These are phyloP conservation scores for Coelopa frigida DNA, from an alignment of 1,140 invertebrate genomes.

Conservation along the genomic window DNA sequence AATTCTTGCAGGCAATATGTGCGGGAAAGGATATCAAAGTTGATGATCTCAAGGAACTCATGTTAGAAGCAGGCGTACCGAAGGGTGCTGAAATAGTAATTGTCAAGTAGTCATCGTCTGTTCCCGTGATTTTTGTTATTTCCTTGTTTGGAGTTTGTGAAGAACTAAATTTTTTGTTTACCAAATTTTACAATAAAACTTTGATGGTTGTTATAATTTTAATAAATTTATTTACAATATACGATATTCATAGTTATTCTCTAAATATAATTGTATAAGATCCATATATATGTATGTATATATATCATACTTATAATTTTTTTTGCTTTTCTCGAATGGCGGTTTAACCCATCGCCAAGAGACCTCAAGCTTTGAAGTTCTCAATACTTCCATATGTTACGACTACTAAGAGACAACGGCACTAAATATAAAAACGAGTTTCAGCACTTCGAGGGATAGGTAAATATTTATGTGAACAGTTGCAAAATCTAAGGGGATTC, in stretches of 20 bases:
- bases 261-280: conserved; percentile 12
- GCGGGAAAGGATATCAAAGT: conserved; percentile 15
- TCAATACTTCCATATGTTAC: too few relatives aligned
- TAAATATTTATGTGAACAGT: too few relatives aligned
- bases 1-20: conserved; percentile 25
- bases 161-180: neutral
- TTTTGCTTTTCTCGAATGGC: too few relatives aligned
- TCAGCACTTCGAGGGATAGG: neutral
- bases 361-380: too few relatives aligned
- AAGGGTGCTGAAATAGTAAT: conserved; percentile 20
- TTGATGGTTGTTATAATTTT: conserved; percentile 6
- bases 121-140: conserved; percentile 8
- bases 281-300: conserved; percentile 7
- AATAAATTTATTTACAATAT: too few relatives aligned
- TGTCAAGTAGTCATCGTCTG: conserved; percentile 18
- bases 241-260: too few relatives aligned
- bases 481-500: too few relatives aligned
- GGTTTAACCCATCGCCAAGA: too few relatives aligned
- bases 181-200: neutral
- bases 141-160: conserved; percentile 14
- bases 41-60: conserved; percentile 25
- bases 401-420: too few relatives aligned
- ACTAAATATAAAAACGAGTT: neutral
- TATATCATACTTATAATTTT: neutral
- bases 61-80: conserved; percentile 27